phyloP scores from a whole-genome alignment of 2,797 vertebrate genomes.

The Rousettus madagascariensis region DNA sequence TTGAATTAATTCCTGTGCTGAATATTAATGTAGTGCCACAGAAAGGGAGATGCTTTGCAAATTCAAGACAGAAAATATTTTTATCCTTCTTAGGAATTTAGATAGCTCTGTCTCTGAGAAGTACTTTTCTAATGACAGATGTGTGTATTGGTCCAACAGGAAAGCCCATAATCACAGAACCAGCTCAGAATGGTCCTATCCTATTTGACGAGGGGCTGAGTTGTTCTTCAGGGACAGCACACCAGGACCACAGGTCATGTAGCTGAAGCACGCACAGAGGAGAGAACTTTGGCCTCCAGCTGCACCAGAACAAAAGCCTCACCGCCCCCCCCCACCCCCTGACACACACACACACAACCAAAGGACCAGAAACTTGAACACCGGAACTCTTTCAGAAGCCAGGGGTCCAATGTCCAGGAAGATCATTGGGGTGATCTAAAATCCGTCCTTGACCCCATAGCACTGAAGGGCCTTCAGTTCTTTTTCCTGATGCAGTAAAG shows the following conservation, averaged over 20 bases:
- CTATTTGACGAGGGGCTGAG: background rate
- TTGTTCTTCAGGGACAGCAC: background rate
- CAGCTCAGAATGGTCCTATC: background rate
- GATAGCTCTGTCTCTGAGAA: background rate
- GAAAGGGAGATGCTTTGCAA: slow-evolving; percentile 29
- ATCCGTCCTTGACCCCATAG: too few species aligned
- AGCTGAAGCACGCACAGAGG: background rate
- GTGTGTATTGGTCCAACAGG: background rate
- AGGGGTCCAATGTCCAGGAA: background rate
- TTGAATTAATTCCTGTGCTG: slow-evolving; percentile 50
- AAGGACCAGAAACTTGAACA: background rate
- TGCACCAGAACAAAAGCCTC: background rate
- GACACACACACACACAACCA: background rate
- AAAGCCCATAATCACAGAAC: background rate
- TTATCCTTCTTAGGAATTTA: slow-evolving; percentile 29
- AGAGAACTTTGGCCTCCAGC: background rate
- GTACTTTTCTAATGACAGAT: background rate
- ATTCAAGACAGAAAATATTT: slow-evolving; percentile 35
- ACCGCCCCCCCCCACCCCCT: too few species aligned
- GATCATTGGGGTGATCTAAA: background rate
- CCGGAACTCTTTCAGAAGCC: background rate
- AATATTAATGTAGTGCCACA: slow-evolving; percentile 25
- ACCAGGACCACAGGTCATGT: background rate
- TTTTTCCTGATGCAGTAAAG: too few species aligned
- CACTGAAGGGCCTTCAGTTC: too few species aligned